Evolutionary conservation across 2,797 vertebrate genomes (phyloP).

Genomic region (Protonibea diacanthus): DNA sequence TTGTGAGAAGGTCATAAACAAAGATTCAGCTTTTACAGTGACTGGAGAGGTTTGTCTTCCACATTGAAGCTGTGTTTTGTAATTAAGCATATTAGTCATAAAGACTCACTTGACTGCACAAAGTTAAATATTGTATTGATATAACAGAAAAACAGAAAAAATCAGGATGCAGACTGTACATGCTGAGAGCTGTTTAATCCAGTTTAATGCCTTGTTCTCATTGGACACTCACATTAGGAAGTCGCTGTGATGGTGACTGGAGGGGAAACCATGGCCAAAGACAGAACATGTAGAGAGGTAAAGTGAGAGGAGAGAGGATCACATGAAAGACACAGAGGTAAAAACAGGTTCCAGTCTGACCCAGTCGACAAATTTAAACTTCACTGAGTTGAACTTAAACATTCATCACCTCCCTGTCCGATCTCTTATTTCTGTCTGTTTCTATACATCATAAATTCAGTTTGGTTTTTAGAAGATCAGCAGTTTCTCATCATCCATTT

Average conservation of each 20-base stretch:
- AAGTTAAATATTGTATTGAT: conserved; percentile 1
- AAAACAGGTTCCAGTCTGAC: neutral
- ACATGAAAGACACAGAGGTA: neutral
- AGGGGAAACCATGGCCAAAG: neutral
- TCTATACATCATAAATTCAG: neutral
- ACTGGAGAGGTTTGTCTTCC: conserved; percentile 17
- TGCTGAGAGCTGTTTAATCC: no score
- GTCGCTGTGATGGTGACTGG: no score
- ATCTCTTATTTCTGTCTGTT: no score
- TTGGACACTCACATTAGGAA: no score
- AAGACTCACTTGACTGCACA: conserved; percentile 20
- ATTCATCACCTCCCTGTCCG: no score
- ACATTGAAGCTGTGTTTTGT: neutral
- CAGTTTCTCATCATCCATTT: neutral
- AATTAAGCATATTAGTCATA: conserved; percentile 39
- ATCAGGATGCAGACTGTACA: no score
- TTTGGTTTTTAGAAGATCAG: neutral
- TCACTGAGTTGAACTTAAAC: no score
- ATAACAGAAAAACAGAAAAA: neutral
- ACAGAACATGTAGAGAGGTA: neutral
- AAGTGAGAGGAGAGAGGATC: neutral
- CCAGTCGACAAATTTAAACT: no score
- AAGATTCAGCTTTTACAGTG: conserved; percentile 10
- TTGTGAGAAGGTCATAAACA: conserved; percentile 21
- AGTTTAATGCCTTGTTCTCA: no score